phyloP scores from a whole-genome alignment of 2,113 vertebrate species.

The Stigmatopora nigra region DNA sequence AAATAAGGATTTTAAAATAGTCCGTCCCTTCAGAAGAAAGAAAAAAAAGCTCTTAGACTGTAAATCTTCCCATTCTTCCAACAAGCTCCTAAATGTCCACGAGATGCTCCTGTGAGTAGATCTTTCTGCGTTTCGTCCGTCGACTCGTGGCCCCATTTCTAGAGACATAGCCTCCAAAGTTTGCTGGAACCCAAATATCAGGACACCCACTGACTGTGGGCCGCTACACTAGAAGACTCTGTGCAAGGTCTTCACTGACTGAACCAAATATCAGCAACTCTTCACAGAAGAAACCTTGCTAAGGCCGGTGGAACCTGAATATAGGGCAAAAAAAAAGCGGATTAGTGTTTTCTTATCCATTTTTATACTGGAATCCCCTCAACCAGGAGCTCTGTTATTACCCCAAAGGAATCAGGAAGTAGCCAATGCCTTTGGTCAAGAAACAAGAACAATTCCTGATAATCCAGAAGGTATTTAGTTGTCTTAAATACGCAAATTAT shows the following conservation, averaged over 20 bases:
- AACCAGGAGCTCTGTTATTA: slow-evolving; percentile 53
- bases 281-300: slow-evolving; percentile 98
- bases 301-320: slow-evolving; percentile 94
- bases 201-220: slow-evolving; percentile 59
- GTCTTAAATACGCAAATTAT: slow-evolving; percentile 36
- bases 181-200: slow-evolving; percentile 65
- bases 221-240: slow-evolving; percentile 57
- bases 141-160: slow-evolving; percentile 47
- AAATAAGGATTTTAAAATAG: slow-evolving; percentile 63
- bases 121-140: slow-evolving; percentile 40
- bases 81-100: slow-evolving; percentile 39
- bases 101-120: slow-evolving; percentile 49
- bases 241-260: slow-evolving; percentile 61
- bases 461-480: slow-evolving; percentile 23
- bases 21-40: slow-evolving; percentile 61
- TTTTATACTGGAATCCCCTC: slow-evolving; percentile 26
- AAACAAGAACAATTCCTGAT: slow-evolving; percentile 27
- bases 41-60: slow-evolving; percentile 19
- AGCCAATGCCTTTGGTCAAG: slow-evolving; percentile 23
- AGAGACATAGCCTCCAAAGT: slow-evolving; percentile 74
- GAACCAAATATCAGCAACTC: slow-evolving; percentile 74
- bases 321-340: not conserved
- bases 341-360: slow-evolving; percentile 21
- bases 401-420: slow-evolving; percentile 7
- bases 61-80: slow-evolving; percentile 33